phyloP scores from a whole-genome alignment of 2,888 invertebrate species.

The Synergus itoensis region DNA sequence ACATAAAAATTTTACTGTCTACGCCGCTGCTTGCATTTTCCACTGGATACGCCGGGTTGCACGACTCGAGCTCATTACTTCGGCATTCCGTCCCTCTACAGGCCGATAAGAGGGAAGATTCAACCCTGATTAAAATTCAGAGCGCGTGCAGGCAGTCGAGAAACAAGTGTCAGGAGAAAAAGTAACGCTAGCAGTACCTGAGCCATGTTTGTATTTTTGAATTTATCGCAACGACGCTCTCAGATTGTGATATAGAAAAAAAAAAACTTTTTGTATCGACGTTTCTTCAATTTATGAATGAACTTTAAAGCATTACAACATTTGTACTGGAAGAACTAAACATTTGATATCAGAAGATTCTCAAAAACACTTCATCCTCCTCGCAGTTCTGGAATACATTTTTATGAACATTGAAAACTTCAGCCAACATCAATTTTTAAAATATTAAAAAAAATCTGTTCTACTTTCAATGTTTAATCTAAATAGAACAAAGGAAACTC shows the following conservation, averaged over 20 bases:
- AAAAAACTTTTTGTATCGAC: background rate
- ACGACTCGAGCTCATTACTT: conserved; percentile 59
- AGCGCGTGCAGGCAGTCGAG: conserved; percentile 49
- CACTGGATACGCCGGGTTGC: conserved; percentile 53
- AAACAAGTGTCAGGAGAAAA: conserved; percentile 32
- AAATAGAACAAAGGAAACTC: too few relatives aligned
- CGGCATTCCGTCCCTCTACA: conserved; percentile 52
- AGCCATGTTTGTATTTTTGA: conserved; percentile 1
- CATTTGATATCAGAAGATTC: too few relatives aligned
- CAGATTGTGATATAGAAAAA: background rate
- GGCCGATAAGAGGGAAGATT: conserved; percentile 55
- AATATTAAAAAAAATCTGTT: too few relatives aligned
- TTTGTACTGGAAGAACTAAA: background rate
- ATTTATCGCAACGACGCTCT: conserved; percentile 3
- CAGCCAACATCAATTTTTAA: too few relatives aligned
- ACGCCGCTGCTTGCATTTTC: conserved; percentile 55
- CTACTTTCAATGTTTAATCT: too few relatives aligned
- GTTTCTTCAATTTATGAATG: background rate
- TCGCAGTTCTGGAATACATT: too few relatives aligned
- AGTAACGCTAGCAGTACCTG: conserved; percentile 10
- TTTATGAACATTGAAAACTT: too few relatives aligned
- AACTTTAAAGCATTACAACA: background rate
- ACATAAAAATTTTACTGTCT: conserved; percentile 59
- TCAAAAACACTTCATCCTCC: too few relatives aligned
- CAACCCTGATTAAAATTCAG: conserved; percentile 62